phyloP scores from a whole-genome alignment of 2,113 vertebrate genomes.

The Alouatta palliata region DNA sequence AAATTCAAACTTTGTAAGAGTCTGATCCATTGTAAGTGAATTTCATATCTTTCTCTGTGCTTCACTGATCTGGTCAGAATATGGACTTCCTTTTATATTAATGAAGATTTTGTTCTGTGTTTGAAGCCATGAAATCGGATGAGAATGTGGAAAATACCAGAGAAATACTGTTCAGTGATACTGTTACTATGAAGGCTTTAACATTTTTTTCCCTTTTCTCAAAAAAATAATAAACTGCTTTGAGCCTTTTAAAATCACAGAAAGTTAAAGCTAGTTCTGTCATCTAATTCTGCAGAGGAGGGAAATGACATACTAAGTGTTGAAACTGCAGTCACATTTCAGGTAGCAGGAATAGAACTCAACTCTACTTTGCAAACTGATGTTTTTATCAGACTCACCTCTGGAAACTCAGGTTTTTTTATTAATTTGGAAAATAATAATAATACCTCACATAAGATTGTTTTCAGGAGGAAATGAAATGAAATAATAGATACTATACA shows the following conservation, averaged over 20 bases:
- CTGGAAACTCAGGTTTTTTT: conserved; percentile 18
- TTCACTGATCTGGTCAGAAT: conserved; percentile 33
- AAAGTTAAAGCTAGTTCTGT: neutral
- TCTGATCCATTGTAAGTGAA: neutral
- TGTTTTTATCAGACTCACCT: neutral
- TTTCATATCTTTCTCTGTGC: conserved; percentile 41
- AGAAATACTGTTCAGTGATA: neutral
- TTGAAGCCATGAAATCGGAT: neutral
- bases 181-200: neutral
- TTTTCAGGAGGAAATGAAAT: neutral
- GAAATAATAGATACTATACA: neutral
- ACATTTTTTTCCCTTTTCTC: neutral
- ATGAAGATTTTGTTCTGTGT: neutral
- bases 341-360: neutral
- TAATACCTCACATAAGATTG: neutral
- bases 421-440: neutral
- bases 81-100: neutral
- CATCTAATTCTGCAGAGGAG: neutral
- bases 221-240: neutral
- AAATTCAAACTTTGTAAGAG: conserved; percentile 32
- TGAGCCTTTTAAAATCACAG: neutral
- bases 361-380: neutral
- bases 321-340: neutral
- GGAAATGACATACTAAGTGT: neutral
- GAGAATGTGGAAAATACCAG: neutral